phyloP scores from a whole-genome alignment of 2,797 vertebrate species.

The Fistularia tabacaria region DNA sequence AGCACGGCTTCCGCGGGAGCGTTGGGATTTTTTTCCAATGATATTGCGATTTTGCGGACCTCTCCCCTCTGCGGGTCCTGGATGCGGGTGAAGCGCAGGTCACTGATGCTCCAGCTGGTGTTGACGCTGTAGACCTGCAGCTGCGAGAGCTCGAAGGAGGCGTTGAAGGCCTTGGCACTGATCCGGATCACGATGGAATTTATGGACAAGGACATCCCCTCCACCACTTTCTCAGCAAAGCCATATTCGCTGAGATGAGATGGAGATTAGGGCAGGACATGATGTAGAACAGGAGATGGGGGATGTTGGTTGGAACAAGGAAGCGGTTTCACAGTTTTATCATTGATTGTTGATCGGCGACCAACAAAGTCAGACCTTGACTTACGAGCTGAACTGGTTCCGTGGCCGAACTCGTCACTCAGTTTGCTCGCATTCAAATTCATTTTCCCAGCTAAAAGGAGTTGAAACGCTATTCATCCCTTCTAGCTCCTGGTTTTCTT shows the following conservation, averaged over 20 bases:
- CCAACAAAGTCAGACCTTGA: no score
- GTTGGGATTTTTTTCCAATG: background rate
- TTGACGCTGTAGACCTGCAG: slow-evolving; percentile 97
- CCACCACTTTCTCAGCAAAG: slow-evolving; percentile 98
- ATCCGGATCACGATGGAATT: slow-evolving; percentile 96
- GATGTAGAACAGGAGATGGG: background rate
- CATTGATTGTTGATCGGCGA: no score
- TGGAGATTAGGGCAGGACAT: background rate
- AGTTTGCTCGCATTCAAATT: no score
- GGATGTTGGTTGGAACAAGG: background rate
- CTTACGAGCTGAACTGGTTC: no score
- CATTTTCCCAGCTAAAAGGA: no score
- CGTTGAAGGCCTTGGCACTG: slow-evolving; percentile 97
- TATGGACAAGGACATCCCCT: slow-evolving; percentile 94
- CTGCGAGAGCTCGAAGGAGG: slow-evolving; percentile 97
- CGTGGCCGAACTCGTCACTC: no score
- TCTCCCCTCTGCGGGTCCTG: slow-evolving; percentile 90
- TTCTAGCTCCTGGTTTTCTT: no score
- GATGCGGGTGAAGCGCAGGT: slow-evolving; percentile 91
- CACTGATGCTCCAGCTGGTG: slow-evolving; percentile 88
- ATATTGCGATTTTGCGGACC: slow-evolving; percentile 61
- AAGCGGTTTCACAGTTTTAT: no score
- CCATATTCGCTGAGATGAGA: slow-evolving; percentile 85
- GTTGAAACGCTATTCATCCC: no score
- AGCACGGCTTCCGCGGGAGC: background rate